A percentile compares a stretch with the other conserved stretches of the same genome.
These are phyloP conservation scores for Melanotaenia parkinsoni DNA, from an alignment of 2,797 vertebrate genomes.

Conservation along the genomic window DNA sequence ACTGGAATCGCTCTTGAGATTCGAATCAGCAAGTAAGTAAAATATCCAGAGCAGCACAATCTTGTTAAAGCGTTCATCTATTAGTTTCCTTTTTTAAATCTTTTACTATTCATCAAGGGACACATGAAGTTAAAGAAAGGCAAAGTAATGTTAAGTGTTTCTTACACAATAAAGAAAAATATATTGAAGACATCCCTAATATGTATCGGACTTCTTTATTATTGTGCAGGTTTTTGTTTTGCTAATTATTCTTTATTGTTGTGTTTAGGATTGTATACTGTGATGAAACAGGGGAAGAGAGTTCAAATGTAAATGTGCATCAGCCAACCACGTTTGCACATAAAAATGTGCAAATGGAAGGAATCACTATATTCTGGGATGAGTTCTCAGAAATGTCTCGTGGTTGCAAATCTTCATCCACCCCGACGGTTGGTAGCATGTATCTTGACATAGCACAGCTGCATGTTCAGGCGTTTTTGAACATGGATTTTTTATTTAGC, in stretches of 20 bases:
- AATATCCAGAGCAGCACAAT: neutral
- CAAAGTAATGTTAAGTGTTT: neutral
- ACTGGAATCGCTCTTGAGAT: slow-evolving; percentile 96
- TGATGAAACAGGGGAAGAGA: slow-evolving; percentile 93
- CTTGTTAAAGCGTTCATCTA: neutral
- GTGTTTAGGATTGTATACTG: slow-evolving; percentile 91
- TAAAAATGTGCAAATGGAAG: slow-evolving; percentile 93
- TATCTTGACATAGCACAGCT: neutral
- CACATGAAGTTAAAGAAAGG: neutral
- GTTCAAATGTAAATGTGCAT: slow-evolving; percentile 91
- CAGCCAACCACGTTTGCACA: slow-evolving; percentile 95
- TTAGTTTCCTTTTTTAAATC: neutral
- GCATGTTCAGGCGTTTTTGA: neutral
- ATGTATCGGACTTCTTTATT: neutral
- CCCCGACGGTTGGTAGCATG: slow-evolving; percentile 84
- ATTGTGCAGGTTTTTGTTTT: neutral
- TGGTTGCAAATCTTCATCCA: slow-evolving; percentile 89
- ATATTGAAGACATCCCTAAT: neutral
- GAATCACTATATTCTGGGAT: slow-evolving; percentile 93
- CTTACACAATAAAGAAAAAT: neutral
- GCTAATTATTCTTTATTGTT: slow-evolving; percentile 18
- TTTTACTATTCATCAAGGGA: neutral
- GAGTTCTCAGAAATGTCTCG: slow-evolving; percentile 93
- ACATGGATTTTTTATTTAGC: slow-evolving; percentile 16
- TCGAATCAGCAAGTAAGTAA: slow-evolving; percentile 91